These are phyloP conservation scores for Morone saxatilis DNA, from an alignment of 2,113 vertebrate genomes.

Conservation along the genomic window DNA sequence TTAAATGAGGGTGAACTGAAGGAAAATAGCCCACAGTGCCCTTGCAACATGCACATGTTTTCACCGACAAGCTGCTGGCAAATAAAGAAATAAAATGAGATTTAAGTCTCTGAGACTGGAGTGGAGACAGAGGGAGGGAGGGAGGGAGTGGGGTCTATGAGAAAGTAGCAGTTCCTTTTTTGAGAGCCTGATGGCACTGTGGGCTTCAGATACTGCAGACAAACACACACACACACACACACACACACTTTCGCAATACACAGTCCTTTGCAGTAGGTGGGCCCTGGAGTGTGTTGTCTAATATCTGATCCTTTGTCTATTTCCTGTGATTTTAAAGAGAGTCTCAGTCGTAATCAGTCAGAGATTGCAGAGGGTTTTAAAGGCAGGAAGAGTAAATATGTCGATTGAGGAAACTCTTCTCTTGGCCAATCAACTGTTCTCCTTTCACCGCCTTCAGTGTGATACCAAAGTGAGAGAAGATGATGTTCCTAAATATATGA, in stretches of 20 bases:
- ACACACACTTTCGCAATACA: background rate
- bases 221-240: constrained; percentile 27
- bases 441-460: background rate
- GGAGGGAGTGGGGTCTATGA: background rate
- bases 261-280: constrained; percentile 16
- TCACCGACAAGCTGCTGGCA: constrained; percentile 18
- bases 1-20: background rate
- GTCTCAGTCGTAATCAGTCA: constrained; percentile 17
- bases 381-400: constrained; percentile 23
- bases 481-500: background rate
- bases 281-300: constrained; percentile 38
- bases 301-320: constrained; percentile 45
- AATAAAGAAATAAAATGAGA: constrained; percentile 44
- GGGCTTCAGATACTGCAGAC: constrained; percentile 67
- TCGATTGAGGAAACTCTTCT: background rate
- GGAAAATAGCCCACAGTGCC: background rate
- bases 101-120: constrained; percentile 27
- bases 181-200: constrained; percentile 84
- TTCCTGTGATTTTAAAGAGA: constrained; percentile 31
- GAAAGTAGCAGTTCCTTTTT: constrained; percentile 71
- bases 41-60: constrained; percentile 6
- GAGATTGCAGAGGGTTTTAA: constrained; percentile 1
- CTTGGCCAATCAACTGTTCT: background rate
- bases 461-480: constrained; percentile 15
- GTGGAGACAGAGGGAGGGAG: constrained; percentile 7